A percentile compares a stretch with the other conserved stretches of the same genome.
phyloP scores from a whole-genome alignment of 2,888 invertebrate genomes.

The Calliphora vomitoria region DNA sequence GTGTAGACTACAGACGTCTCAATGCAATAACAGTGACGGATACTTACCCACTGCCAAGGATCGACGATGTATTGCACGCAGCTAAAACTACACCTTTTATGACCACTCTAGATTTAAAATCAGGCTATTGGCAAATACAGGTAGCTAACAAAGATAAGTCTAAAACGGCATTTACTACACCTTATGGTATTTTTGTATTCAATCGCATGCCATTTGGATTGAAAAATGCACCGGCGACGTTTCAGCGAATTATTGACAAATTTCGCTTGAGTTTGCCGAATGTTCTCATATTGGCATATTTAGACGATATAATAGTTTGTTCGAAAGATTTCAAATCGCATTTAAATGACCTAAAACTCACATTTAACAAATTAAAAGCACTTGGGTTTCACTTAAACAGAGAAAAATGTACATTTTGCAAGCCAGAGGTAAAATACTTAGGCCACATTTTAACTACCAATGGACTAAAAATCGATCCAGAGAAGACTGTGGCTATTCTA shows the following conservation, averaged over 20 bases:
- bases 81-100: conserved; percentile 36
- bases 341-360: conserved; percentile 76
- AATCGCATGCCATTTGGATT: conserved; percentile 1
- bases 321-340: conserved; percentile 76
- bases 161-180: conserved; percentile 6
- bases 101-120: conserved; percentile 10
- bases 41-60: conserved; percentile 30
- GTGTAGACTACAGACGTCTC: conserved; percentile 25
- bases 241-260: too few species aligned
- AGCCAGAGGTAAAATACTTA: conserved; percentile 76
- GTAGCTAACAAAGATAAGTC: conserved; percentile 2
- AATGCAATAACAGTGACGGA: conserved; percentile 17
- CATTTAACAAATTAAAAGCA: conserved; percentile 68
- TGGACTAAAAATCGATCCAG: conserved; percentile 77
- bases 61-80: not conserved
- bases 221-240: too few species aligned
- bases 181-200: not conserved
- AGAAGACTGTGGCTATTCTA: conserved; percentile 78
- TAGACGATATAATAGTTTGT: conserved; percentile 77
- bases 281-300: too few species aligned
- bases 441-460: conserved; percentile 78
- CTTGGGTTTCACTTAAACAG: conserved; percentile 76
- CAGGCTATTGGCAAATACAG: conserved; percentile 33
- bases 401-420: conserved; percentile 75
- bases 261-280: too few species aligned